Evolutionary conservation across 2,888 invertebrate species (phyloP).

Genomic region (Acleris laterana): DNA sequence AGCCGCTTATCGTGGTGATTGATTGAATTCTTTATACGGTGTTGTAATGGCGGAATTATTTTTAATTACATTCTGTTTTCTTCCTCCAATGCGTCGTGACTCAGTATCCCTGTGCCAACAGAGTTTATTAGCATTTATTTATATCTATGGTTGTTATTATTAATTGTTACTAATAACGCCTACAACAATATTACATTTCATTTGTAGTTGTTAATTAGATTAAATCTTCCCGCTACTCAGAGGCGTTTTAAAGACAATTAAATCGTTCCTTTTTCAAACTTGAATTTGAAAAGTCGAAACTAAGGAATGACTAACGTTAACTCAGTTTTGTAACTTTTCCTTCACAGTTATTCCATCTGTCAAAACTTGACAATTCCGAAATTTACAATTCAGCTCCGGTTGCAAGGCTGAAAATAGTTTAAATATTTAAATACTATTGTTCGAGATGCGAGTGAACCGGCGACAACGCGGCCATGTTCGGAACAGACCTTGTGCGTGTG

Average conservation of each 20-base stretch:
- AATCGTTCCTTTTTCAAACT: too few species aligned
- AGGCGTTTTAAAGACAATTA: too few species aligned
- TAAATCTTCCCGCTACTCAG: too few species aligned
- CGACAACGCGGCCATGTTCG: constrained; percentile 21
- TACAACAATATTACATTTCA: too few species aligned
- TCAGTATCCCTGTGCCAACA: neutral
- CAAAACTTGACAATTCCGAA: constrained; percentile 13
- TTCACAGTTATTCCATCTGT: constrained; percentile 15
- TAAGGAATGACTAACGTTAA: too few species aligned
- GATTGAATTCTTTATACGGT: constrained; percentile 9
- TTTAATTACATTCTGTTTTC: constrained; percentile 16
- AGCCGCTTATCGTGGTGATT: constrained; percentile 15
- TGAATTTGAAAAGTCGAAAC: too few species aligned
- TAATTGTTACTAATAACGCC: too few species aligned
- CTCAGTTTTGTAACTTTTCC: constrained; percentile 11
- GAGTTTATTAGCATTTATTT: neutral
- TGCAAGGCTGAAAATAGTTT: constrained; percentile 31
- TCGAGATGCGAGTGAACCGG: constrained; percentile 12
- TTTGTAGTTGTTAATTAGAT: too few species aligned
- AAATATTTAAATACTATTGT: constrained; percentile 37
- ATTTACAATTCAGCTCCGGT: constrained; percentile 30
- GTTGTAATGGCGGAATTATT: constrained; percentile 18
- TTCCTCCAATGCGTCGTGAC: constrained; percentile 15
- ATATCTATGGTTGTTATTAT: neutral
- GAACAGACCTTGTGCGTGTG: constrained; percentile 21